Base-by-base conservation (phyloP, 2,113 vertebrate species). In the Dromas ardeola region DNA sequence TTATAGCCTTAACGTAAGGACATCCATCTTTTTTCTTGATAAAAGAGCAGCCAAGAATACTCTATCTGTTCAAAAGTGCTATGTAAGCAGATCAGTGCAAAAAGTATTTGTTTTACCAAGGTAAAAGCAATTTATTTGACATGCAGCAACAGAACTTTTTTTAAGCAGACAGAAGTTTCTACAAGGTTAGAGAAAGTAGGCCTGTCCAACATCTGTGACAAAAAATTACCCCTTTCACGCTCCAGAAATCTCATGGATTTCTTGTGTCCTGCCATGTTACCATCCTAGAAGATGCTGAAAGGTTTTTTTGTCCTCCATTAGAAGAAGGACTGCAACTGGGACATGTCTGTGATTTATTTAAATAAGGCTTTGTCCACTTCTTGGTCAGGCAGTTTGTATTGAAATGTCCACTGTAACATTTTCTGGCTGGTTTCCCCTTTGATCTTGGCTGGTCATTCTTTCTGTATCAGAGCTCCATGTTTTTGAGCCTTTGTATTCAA, bases 1-100 rank as follows among this genome's bases (percentile, higher is more conserved):
- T 94, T 93, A 78, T 53, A 88, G 69, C 47, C 55, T 93, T 89
- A 84, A 74, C 0, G 0, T 71, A 71, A 91, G 38, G 77, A 42
- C 50, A 94, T 73, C 42, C n/a, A 78, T 96, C 72, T 83, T 90
- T 88, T 80, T 55, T 83, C 53, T 78, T 94, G 59, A 84, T 95
- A 38, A 86, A 90, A 91, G 55, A 95, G 17, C 38, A 71, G 63
- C 45, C 67, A 86, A 73, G 50, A 91, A 92, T 88, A 42, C 19
- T 65, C 47, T 49, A 8, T 79, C 63, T 86, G 13, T 65, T 88
- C 34, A 18, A 19, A 92, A 89, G 38, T 59, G 63, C 88, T 63
- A 47, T 8, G 22, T 92, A 86, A 96, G 88, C 86, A 86, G 20
- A 91, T 88, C 13, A 45, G 63, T 50, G 52, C 25, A 70, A 90